phyloP scores from a whole-genome alignment of 53 echinoderm and acorn worm genomes.

The Temnopleurus reevesii region DNA sequence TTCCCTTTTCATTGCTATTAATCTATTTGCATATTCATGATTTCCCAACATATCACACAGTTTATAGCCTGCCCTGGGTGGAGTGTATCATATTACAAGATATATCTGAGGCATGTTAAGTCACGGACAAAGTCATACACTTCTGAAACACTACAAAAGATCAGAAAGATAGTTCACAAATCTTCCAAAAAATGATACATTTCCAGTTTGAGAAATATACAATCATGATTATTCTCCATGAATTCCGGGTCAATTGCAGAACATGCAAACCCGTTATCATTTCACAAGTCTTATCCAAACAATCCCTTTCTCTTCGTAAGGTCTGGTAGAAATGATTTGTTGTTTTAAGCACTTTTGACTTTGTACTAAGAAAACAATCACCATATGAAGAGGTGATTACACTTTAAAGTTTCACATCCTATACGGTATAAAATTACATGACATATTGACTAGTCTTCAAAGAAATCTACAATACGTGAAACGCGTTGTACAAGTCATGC shows the following conservation, averaged over 20 bases:
- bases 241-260: no score
- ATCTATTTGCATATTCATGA: constrained; percentile 47
- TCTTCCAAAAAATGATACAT: no score
- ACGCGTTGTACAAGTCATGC: background rate
- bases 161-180: no score
- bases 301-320: background rate
- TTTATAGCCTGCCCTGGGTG: background rate
- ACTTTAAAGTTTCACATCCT: constrained; percentile 32
- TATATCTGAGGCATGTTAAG: no score
- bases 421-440: background rate
- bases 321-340: background rate
- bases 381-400: background rate
- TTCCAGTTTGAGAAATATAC: no score
- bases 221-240: no score
- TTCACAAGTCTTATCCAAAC: background rate
- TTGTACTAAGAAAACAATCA: constrained; percentile 12
- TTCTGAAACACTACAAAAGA: no score
- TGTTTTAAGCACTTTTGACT: background rate
- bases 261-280: background rate
- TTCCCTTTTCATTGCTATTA: constrained; percentile 9
- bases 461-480: background rate
- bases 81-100: no score
- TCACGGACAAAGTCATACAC: no score
- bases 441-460: background rate
- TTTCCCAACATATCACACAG: background rate